Conservation (phyloP, 30 jellyfish, hydroid and myxozoan genomes). For the Turritopsis dohrnii region DNA sequence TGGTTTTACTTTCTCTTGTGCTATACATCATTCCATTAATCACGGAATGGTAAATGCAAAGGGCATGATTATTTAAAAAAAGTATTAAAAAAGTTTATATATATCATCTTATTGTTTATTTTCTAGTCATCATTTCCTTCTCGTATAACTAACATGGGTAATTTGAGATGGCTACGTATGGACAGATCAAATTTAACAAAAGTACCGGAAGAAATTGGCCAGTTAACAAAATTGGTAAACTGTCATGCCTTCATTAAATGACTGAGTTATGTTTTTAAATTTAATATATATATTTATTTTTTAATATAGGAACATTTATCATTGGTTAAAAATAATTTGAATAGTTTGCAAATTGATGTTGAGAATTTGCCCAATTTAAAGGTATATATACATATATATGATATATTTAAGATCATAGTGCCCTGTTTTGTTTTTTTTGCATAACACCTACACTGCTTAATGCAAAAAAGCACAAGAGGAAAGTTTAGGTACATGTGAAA, state of each 20-base stretch:
- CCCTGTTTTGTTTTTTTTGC: no score
- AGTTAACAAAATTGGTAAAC: conserved; percentile 76
- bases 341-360: conserved; percentile 72
- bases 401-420: neutral
- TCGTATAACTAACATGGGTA: conserved; percentile 79
- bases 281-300: neutral
- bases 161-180: conserved; percentile 86
- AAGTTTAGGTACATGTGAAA: no score
- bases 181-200: conserved; percentile 70
- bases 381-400: no score
- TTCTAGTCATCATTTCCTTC: conserved; percentile 71
- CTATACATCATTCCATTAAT: no score
- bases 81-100: no score
- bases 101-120: no score
- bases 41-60: no score
- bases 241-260: neutral
- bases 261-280: neutral
- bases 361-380: conserved; percentile 65
- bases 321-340: conserved; percentile 67
- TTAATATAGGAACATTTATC: conserved; percentile 89
- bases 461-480: no score
- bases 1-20: no score
- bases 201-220: conserved; percentile 68
- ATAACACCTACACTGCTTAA: no score
- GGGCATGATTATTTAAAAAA: no score